Percentiles rank a stretch among this genome's conserved stretches.
These are phyloP conservation scores for Perodicticus potto DNA, from an alignment of 2,797 vertebrate species.

Conservation along the genomic window DNA sequence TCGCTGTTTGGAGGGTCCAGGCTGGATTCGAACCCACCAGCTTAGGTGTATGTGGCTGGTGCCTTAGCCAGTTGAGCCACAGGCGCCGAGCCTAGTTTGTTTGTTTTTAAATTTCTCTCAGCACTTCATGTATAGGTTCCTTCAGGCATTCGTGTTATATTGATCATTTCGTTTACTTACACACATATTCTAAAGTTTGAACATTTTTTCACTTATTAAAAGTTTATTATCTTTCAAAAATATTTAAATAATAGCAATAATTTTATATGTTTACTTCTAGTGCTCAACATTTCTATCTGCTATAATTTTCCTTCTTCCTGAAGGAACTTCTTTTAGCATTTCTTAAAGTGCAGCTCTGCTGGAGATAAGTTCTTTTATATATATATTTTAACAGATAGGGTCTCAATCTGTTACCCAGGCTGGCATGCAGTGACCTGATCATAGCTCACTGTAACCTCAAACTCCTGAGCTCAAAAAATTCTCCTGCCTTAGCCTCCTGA, in stretches of 20 bases:
- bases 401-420: background rate
- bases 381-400: background rate
- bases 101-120: background rate
- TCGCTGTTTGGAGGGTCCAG: too few relatives aligned
- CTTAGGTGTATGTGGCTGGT: too few relatives aligned
- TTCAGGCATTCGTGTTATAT: background rate
- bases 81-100: too few relatives aligned
- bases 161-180: background rate
- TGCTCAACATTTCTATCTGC: background rate
- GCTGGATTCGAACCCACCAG: too few relatives aligned
- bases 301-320: background rate
- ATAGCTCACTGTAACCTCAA: background rate
- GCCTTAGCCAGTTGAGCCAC: too few relatives aligned
- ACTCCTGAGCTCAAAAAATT: background rate
- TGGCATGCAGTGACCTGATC: background rate
- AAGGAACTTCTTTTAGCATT: background rate
- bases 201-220: background rate
- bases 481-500: background rate
- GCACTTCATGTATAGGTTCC: background rate
- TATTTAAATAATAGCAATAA: background rate
- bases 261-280: background rate
- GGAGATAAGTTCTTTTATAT: background rate
- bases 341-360: background rate
- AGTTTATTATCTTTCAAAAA: background rate
- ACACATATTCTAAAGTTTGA: background rate